Percentiles rank a stretch among this genome's conserved stretches.
These are phyloP conservation scores for Lysandra bellargus DNA, from an alignment of 2,888 invertebrate species.

Conservation along the genomic window DNA sequence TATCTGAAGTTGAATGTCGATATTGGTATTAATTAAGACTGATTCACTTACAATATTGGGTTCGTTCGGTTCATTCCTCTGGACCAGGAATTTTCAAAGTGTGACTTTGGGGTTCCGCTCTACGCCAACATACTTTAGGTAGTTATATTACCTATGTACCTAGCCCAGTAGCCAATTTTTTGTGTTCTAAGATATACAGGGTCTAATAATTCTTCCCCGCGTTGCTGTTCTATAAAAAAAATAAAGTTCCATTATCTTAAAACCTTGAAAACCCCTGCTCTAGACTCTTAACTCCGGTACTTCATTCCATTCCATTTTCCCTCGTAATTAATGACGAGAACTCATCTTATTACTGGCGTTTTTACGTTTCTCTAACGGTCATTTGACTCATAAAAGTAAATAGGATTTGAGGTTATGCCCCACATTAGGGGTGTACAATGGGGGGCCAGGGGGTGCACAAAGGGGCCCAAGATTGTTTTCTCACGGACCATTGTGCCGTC, in stretches of 20 bases:
- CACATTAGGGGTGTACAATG: not conserved
- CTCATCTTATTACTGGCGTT: not conserved
- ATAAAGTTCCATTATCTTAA: not conserved
- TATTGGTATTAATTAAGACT: not conserved
- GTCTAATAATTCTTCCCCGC: too few relatives aligned
- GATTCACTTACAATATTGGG: not conserved
- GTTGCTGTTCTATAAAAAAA: too few relatives aligned
- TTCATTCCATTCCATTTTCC: not conserved
- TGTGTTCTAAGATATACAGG: too few relatives aligned
- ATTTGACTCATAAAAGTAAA: conserved; percentile 27
- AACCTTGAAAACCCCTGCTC: not conserved
- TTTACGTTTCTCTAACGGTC: conserved; percentile 3
- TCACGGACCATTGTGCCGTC: conserved; percentile 61
- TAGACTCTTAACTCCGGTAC: not conserved
- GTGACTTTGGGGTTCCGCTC: too few relatives aligned
- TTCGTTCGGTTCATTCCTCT: not conserved
- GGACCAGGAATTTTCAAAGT: not conserved
- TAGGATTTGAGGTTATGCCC: conserved; percentile 17
- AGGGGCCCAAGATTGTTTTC: conserved; percentile 59
- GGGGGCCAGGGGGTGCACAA: conserved; percentile 40
- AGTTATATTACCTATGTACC: too few relatives aligned
- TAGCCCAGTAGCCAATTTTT: too few relatives aligned
- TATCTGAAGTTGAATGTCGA: not conserved
- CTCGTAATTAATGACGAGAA: conserved; percentile 1
- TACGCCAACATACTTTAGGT: too few relatives aligned